Percentiles rank a stretch among this genome's conserved stretches.
phyloP scores from a whole-genome alignment of 2,113 vertebrate species.

The Mystacornis crossleyi region DNA sequence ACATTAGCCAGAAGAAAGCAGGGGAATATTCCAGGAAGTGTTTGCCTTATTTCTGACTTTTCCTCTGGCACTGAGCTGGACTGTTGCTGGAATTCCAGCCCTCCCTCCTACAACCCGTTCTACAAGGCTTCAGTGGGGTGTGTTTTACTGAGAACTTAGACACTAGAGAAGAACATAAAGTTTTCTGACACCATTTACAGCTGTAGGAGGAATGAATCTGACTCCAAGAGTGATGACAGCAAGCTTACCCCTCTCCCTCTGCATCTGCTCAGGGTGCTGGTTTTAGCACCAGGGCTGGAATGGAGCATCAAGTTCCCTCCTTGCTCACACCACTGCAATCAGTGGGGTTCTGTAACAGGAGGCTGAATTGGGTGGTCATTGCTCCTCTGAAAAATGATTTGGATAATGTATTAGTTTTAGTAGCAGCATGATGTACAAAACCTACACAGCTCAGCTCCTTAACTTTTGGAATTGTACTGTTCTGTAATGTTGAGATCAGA shows the following conservation, averaged over 20 bases:
- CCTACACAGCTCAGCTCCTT: neutral
- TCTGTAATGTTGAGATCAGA: slow-evolving; percentile 13
- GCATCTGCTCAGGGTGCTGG: neutral
- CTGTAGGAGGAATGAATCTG: neutral
- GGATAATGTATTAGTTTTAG: neutral
- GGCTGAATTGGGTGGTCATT: neutral
- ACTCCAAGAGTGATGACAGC: neutral
- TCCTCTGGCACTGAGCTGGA: neutral
- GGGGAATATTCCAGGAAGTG: neutral
- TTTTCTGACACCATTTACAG: neutral
- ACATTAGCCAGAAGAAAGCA: neutral
- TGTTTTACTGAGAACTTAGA: neutral
- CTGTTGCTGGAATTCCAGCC: neutral
- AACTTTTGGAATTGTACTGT: slow-evolving; percentile 32
- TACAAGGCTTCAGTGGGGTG: neutral
- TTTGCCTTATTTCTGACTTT: neutral
- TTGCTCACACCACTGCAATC: neutral
- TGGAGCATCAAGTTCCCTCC: neutral
- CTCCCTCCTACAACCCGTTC: neutral
- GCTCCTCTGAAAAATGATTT: neutral
- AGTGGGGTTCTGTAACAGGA: neutral
- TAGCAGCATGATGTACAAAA: neutral
- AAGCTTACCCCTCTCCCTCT: neutral
- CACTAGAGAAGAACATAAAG: neutral
- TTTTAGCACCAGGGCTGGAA: neutral